phyloP scores from a whole-genome alignment of 2,113 vertebrate genomes.

The Cercocebus atys region DNA sequence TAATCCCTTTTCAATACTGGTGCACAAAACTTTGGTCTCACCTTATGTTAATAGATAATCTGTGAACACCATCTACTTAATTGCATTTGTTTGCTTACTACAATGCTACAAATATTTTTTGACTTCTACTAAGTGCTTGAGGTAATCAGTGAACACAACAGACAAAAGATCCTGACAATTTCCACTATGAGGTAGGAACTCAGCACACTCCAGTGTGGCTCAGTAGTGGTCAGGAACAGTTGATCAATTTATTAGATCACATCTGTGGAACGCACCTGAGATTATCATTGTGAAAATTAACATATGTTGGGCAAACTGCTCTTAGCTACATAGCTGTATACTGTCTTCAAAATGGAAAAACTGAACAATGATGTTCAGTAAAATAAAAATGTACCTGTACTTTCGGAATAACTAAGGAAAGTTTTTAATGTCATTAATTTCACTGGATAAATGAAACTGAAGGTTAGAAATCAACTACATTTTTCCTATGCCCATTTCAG shows the following conservation, averaged over 20 bases:
- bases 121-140: background rate
- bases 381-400: background rate
- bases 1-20: background rate
- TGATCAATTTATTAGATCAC: background rate
- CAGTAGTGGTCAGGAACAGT: background rate
- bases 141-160: conserved; percentile 12
- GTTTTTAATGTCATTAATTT: background rate
- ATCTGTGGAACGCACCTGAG: background rate
- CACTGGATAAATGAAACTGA: conserved; percentile 49
- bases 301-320: background rate
- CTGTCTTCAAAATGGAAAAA: background rate
- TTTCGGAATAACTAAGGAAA: background rate
- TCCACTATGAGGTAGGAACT: background rate
- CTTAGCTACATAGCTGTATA: background rate
- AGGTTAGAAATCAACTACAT: background rate
- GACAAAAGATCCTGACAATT: background rate
- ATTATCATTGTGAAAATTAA: background rate
- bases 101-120: conserved; percentile 21
- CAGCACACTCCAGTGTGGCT: background rate
- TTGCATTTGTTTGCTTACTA: background rate
- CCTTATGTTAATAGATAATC: background rate
- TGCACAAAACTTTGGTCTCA: background rate
- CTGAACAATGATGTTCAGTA: background rate
- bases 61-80: background rate
- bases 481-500: conserved; percentile 4